Evolutionary conservation across 2,113 vertebrate genomes (phyloP).

Genomic region (Coryphaenoides rupestris): DNA sequence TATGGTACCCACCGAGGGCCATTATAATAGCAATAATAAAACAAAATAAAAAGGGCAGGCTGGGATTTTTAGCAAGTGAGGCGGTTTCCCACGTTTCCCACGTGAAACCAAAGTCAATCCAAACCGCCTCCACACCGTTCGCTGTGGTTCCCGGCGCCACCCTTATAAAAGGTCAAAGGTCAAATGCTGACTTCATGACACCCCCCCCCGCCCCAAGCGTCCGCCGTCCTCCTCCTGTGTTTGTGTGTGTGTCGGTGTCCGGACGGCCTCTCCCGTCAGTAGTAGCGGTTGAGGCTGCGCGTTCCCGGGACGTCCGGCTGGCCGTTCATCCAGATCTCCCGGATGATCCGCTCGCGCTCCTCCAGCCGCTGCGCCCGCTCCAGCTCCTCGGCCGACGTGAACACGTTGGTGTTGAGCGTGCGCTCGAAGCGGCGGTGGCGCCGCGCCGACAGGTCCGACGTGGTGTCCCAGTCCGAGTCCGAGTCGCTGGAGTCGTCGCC

Average conservation of each 20-base stretch:
- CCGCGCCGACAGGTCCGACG: conserved; percentile 82
- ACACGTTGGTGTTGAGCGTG: conserved; percentile 92
- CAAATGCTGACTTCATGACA: background rate
- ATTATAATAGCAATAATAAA: too few species aligned
- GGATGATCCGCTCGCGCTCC: conserved; percentile 88
- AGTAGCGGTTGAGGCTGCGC: conserved; percentile 89
- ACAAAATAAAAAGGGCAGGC: too few species aligned
- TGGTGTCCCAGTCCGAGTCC: conserved; percentile 83
- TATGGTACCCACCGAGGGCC: conserved; percentile 15
- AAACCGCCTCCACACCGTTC: too few species aligned
- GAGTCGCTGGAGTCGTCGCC: conserved; percentile 76
- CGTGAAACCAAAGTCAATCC: too few species aligned
- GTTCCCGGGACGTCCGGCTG: conserved; percentile 87
- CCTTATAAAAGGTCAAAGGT: background rate
- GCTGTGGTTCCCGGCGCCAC: background rate
- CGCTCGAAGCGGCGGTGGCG: conserved; percentile 90
- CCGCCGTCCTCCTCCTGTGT: background rate
- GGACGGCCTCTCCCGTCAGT: conserved; percentile 59
- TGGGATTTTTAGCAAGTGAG: too few species aligned
- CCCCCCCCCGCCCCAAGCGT: conserved; percentile 29
- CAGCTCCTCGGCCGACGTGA: conserved; percentile 89
- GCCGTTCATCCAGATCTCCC: conserved; percentile 95
- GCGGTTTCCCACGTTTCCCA: too few species aligned
- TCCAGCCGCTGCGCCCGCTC: conserved; percentile 88
- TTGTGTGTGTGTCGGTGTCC: too few species aligned